Percentiles rank a stretch among this genome's conserved stretches.
Evolutionary conservation across 2,888 invertebrate genomes (phyloP).

Genomic region (Cheilosia grossa): DNA sequence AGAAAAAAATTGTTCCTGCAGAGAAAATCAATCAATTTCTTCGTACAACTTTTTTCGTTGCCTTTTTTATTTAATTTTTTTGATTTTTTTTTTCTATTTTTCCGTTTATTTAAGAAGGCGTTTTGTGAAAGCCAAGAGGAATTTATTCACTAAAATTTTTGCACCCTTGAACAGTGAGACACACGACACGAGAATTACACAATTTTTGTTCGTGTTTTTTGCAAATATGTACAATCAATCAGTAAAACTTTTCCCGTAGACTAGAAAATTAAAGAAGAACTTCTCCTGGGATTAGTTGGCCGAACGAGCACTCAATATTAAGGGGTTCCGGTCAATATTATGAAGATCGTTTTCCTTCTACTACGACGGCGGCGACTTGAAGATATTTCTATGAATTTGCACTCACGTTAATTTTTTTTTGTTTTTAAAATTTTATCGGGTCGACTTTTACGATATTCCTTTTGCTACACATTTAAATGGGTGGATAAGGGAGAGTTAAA

Average conservation of each 20-base stretch:
- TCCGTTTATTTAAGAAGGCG: constrained; percentile 72
- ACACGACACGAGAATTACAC: constrained; percentile 61
- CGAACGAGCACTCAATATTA: constrained; percentile 12
- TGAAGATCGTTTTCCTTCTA: constrained; percentile 44
- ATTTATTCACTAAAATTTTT: constrained; percentile 32
- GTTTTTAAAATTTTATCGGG: constrained; percentile 23
- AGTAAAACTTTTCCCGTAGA: background rate
- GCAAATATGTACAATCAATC: too few relatives aligned
- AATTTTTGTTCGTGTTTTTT: constrained; percentile 37
- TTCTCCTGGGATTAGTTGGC: background rate
- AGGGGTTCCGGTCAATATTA: constrained; percentile 66
- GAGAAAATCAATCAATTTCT: constrained; percentile 74
- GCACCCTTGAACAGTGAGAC: constrained; percentile 19
- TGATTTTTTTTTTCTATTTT: constrained; percentile 31
- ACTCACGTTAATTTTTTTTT: constrained; percentile 56
- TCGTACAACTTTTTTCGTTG: constrained; percentile 68
- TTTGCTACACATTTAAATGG: constrained; percentile 50
- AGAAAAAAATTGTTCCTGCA: constrained; percentile 59
- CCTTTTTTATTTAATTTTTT: constrained; percentile 18
- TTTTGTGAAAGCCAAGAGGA: constrained; percentile 22
- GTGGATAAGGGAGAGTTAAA: constrained; percentile 37
- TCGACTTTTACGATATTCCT: constrained; percentile 27
- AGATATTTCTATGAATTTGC: constrained; percentile 27
- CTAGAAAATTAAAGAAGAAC: background rate
- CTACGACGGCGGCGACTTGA: constrained; percentile 39